Conservation (phyloP, 1,140 invertebrate species). For the Drosophila guanche region DNA sequence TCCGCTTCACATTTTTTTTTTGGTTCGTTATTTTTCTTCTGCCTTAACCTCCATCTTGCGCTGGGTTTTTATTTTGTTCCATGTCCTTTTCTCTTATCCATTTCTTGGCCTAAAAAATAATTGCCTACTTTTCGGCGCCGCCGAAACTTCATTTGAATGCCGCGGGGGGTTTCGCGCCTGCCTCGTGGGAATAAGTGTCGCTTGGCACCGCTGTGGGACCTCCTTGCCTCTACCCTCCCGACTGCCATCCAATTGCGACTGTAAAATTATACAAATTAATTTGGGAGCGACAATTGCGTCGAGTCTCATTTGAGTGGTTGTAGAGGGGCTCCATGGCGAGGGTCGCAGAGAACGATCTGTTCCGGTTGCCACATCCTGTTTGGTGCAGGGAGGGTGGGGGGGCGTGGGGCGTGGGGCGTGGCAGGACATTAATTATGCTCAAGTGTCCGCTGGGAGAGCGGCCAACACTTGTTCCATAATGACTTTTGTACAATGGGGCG, state of each 20-base stretch:
- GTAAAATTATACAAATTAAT: slow-evolving; percentile 80
- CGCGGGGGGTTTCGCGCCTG: slow-evolving; percentile 3
- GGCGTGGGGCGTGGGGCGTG: slow-evolving; percentile 27
- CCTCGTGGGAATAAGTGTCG: slow-evolving; percentile 33
- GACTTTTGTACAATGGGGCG: slow-evolving; percentile 61
- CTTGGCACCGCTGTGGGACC: not conserved
- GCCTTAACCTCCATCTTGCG: no score
- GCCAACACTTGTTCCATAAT: slow-evolving; percentile 79
- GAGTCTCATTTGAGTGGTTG: slow-evolving; percentile 36
- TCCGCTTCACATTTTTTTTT: no score
- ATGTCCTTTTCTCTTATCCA: no score
- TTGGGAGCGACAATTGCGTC: slow-evolving; percentile 74
- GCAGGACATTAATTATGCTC: slow-evolving; percentile 78
- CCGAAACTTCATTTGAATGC: slow-evolving; percentile 27
- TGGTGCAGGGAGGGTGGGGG: slow-evolving; percentile 47
- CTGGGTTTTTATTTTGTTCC: no score
- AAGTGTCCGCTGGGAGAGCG: slow-evolving; percentile 79
- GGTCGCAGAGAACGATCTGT: slow-evolving; percentile 20
- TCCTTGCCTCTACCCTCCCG: not conserved
- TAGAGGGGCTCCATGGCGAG: not conserved
- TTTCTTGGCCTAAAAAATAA: slow-evolving; percentile 30
- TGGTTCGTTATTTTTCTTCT: no score
- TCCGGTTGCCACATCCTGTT: slow-evolving; percentile 55
- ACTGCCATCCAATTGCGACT: slow-evolving; percentile 2
- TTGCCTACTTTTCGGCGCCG: slow-evolving; percentile 20